Evolutionary conservation across 2,113 vertebrate species (phyloP).

Genomic region (Salvelinus alpinus): DNA sequence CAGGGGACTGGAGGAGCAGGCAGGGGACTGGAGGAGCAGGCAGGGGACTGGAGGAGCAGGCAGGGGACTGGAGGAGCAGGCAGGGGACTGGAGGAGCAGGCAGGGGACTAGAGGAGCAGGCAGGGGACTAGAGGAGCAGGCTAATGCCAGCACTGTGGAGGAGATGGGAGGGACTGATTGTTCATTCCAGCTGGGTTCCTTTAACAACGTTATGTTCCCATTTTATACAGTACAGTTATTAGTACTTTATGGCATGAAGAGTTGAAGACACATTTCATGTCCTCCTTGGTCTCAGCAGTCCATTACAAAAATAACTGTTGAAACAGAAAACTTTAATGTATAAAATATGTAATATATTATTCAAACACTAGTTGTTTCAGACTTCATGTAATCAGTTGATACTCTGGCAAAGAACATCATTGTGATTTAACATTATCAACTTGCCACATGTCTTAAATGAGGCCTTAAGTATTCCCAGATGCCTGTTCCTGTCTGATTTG

Average conservation of each 20-base stretch:
- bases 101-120: too few species aligned
- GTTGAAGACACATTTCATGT: not conserved
- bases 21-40: too few species aligned
- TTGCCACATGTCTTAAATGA: conserved; percentile 51
- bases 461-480: conserved; percentile 67
- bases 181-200: too few species aligned
- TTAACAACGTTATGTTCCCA: conserved; percentile 14
- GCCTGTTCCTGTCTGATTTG: conserved; percentile 40
- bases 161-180: too few species aligned
- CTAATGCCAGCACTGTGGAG: too few species aligned
- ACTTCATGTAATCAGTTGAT: conserved; percentile 42
- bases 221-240: not conserved
- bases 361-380: conserved; percentile 39
- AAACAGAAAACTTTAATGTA: conserved; percentile 15
- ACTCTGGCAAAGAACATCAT: conserved; percentile 23
- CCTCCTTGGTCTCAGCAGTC: conserved; percentile 1
- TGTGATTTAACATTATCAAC: conserved; percentile 33
- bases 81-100: too few species aligned
- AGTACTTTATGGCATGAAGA: not conserved
- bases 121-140: too few species aligned
- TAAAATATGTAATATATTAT: conserved; percentile 39
- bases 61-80: too few species aligned
- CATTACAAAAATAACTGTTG: conserved; percentile 21
- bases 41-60: too few species aligned
- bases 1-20: too few species aligned